Evolutionary conservation across 2,888 invertebrate genomes (phyloP).

Genomic region (Mesodorylaimus sp.): DNA sequence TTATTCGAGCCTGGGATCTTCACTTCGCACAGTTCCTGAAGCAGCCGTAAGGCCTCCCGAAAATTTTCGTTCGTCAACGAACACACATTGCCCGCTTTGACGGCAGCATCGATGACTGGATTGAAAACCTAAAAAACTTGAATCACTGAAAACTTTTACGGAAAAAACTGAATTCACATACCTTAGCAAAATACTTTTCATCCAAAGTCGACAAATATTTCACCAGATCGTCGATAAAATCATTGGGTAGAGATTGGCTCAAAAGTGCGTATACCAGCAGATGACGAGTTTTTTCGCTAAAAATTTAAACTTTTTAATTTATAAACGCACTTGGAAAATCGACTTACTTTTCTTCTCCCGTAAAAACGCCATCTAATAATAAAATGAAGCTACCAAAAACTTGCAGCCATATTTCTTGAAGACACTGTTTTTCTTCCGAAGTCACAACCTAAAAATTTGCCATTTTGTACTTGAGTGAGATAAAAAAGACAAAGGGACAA

Average conservation of each 20-base stretch:
- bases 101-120: slow-evolving; percentile 52
- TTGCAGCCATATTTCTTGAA: not conserved
- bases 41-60: slow-evolving; percentile 47
- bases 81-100: slow-evolving; percentile 47
- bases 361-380: not conserved
- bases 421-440: slow-evolving; percentile 7
- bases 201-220: slow-evolving; percentile 43
- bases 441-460: slow-evolving; percentile 7
- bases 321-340: not conserved
- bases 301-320: slow-evolving; percentile 3
- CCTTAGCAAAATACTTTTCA: slow-evolving; percentile 40
- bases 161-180: slow-evolving; percentile 13
- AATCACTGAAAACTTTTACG: not conserved
- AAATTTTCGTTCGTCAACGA: slow-evolving; percentile 51
- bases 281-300: slow-evolving; percentile 27
- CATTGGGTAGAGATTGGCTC: slow-evolving; percentile 51
- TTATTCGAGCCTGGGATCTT: slow-evolving; percentile 46
- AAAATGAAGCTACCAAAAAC: not conserved
- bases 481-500: not conserved
- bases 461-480: slow-evolving; percentile 4
- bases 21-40: slow-evolving; percentile 61
- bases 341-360: not conserved
- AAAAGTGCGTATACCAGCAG: slow-evolving; percentile 51
- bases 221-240: slow-evolving; percentile 49
- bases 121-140: slow-evolving; percentile 36